Conservation (phyloP, 2,797 vertebrate genomes). For the Lithobates sylvaticus region DNA sequence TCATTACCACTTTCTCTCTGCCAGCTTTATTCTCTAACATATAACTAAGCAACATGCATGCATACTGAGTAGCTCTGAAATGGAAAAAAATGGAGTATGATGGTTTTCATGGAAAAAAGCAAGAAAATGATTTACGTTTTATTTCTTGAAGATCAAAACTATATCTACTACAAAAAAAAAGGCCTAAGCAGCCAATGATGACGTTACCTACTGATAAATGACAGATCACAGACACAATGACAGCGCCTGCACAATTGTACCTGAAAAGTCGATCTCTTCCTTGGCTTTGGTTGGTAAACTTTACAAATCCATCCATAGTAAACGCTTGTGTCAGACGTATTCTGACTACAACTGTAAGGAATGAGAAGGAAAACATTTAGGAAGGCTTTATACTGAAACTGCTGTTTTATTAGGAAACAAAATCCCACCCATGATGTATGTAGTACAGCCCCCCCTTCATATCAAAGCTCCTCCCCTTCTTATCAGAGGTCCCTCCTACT, state of each 20-base stretch:
- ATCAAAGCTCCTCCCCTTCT: no score
- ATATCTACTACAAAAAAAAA: neutral
- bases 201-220: neutral
- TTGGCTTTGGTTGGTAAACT: slow-evolving; percentile 85
- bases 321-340: neutral
- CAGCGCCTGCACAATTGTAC: slow-evolving; percentile 67
- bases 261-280: slow-evolving; percentile 91
- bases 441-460: no score
- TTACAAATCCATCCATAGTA: slow-evolving; percentile 83
- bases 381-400: no score
- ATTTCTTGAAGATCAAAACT: neutral
- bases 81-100: slow-evolving; percentile 71
- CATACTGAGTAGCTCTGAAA: slow-evolving; percentile 91
- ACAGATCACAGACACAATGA: neutral
- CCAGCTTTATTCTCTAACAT: slow-evolving; percentile 80
- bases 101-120: slow-evolving; percentile 61
- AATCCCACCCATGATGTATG: no score
- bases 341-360: neutral
- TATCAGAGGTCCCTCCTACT: no score
- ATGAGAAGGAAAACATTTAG: neutral
- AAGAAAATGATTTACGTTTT: neutral
- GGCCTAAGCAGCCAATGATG: neutral
- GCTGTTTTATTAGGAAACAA: no score
- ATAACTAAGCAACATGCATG: slow-evolving; percentile 88
- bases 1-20: slow-evolving; percentile 80